Percentiles rank a stretch among this genome's conserved stretches.
Conservation (phyloP, 2,113 vertebrate genomes). For the Clinocottus analis region DNA sequence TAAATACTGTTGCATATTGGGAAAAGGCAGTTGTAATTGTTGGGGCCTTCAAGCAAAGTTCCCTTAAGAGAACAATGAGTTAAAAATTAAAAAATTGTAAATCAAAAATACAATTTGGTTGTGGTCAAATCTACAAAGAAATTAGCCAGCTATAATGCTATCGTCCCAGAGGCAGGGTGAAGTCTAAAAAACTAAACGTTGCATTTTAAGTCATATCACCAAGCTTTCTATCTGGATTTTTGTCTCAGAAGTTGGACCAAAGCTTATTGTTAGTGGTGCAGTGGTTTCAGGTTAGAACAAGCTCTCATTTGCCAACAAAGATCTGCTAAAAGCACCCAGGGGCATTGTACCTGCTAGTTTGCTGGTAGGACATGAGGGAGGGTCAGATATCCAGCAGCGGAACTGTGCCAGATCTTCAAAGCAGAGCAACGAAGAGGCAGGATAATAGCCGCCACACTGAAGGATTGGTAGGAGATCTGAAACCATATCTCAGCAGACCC, state of each 20-base stretch:
- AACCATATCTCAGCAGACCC: constrained; percentile 35
- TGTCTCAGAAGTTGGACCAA: constrained; percentile 20
- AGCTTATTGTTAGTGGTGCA: constrained; percentile 24
- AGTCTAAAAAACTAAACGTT: constrained; percentile 18
- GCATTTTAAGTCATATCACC: constrained; percentile 13
- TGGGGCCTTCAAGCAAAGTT: constrained; percentile 58
- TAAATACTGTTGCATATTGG: constrained; percentile 57
- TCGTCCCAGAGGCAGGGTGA: neutral
- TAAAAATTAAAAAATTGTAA: constrained; percentile 41
- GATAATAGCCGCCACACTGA: neutral
- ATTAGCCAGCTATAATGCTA: constrained; percentile 1
- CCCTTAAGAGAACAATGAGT: constrained; percentile 26
- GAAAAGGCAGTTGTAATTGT: constrained; percentile 66
- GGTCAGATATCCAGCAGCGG: constrained; percentile 51
- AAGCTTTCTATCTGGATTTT: neutral
- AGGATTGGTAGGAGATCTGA: constrained; percentile 3
- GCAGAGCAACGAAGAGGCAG: constrained; percentile 6
- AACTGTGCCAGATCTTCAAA: constrained; percentile 44
- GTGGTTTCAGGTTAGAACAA: constrained; percentile 24
- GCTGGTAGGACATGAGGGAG: constrained; percentile 37
- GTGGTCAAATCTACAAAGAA: constrained; percentile 14
- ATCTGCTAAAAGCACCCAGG: constrained; percentile 58
- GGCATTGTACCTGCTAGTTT: constrained; percentile 55
- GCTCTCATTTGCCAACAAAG: constrained; percentile 49
- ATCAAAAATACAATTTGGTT: constrained; percentile 18